Percentiles rank a stretch among this genome's conserved stretches.
Conservation (phyloP, 2,797 vertebrate genomes). For the Glyptemys insculpta region DNA sequence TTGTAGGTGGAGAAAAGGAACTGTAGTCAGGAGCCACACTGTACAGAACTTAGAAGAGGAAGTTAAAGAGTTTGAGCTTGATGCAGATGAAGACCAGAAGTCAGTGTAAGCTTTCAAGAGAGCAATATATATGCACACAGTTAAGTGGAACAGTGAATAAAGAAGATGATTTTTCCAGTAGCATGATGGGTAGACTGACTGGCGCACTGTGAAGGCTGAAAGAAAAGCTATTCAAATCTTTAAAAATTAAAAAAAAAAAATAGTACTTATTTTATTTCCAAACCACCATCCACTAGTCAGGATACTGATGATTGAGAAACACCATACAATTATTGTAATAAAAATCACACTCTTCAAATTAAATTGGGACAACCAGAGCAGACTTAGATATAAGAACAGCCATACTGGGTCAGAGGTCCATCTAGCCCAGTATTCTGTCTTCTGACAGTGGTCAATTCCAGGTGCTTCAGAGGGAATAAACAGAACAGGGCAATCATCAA, state of each 20-base stretch:
- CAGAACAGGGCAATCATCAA: too few relatives aligned
- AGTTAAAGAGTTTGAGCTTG: background rate
- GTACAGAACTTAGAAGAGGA: background rate
- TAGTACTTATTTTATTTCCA: background rate
- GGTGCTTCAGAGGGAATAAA: too few relatives aligned
- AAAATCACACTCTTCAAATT: background rate
- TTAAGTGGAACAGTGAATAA: background rate
- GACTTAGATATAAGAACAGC: background rate
- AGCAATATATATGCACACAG: background rate
- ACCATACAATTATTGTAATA: background rate
- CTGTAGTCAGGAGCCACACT: background rate
- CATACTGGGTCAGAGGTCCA: too few relatives aligned
- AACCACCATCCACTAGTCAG: background rate
- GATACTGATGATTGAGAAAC: background rate
- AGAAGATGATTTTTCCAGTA: background rate
- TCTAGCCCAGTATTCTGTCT: too few relatives aligned
- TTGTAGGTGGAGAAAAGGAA: background rate
- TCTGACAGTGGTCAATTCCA: too few relatives aligned
- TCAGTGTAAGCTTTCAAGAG: background rate
- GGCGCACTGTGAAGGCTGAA: background rate
- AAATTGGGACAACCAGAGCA: background rate
- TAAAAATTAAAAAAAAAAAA: background rate
- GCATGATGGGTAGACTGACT: background rate
- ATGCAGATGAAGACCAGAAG: background rate
- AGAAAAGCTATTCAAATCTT: background rate